phyloP scores from a whole-genome alignment of 2,888 invertebrate species.

The Cactoblastis cactorum region DNA sequence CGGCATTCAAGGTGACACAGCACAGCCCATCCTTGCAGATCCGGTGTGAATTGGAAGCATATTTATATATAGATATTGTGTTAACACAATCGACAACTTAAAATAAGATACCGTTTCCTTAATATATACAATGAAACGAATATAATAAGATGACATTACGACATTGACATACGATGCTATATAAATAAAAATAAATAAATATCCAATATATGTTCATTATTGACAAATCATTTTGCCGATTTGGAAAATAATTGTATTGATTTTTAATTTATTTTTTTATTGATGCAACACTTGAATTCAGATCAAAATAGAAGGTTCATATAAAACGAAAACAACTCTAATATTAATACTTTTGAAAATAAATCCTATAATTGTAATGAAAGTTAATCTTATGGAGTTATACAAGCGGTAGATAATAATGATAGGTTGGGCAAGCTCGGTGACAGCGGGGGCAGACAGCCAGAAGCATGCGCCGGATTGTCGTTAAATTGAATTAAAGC shows the following conservation, averaged over 20 bases:
- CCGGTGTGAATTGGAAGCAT: slow-evolving; percentile 44
- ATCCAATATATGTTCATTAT: too few relatives aligned
- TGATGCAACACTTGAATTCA: slow-evolving; percentile 24
- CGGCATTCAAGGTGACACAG: slow-evolving; percentile 75
- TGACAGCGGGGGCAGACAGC: slow-evolving; percentile 47
- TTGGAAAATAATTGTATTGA: too few relatives aligned
- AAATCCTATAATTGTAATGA: slow-evolving; percentile 30
- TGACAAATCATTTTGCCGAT: too few relatives aligned
- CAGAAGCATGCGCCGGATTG: slow-evolving; percentile 59
- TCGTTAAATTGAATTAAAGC: slow-evolving; percentile 76
- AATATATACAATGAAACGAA: neutral
- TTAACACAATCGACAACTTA: neutral
- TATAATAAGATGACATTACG: neutral
- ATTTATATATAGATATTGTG: neutral
- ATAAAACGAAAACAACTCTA: slow-evolving; percentile 34
- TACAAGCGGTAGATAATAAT: slow-evolving; percentile 37
- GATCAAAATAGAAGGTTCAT: slow-evolving; percentile 34
- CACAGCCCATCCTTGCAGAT: slow-evolving; percentile 69
- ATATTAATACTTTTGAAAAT: slow-evolving; percentile 33
- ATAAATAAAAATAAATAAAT: too few relatives aligned
- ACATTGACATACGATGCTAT: slow-evolving; percentile 22
- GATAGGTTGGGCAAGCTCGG: slow-evolving; percentile 45
- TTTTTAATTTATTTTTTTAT: too few relatives aligned
- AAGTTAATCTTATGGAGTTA: slow-evolving; percentile 37
- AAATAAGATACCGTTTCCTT: slow-evolving; percentile 13